Evolutionary conservation across 2,113 vertebrate species (phyloP), one percentile per base, ranked within the genome.

Genomic region (Leiothrix lutea): DNA sequence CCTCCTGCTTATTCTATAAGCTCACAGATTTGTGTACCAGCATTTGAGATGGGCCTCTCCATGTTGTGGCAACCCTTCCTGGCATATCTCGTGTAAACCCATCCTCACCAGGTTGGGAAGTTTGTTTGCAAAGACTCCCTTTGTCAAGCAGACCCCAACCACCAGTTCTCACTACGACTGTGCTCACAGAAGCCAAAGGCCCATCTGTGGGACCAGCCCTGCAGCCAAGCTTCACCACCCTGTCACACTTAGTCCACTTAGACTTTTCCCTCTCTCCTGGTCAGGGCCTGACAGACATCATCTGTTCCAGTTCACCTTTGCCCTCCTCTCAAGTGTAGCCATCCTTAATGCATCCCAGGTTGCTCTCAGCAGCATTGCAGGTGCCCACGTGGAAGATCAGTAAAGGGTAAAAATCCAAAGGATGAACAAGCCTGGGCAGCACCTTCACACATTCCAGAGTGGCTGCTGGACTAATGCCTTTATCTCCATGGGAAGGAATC

Each of bases 151-250:
- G 4, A 51, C 3, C 15, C 21, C 42, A 71, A 15, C 5, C 15
- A 72, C 10, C 10, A 61, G 31, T 14, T 70, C 31, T 83, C 0
- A 0, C 21, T 75, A 2, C 14, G 26, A 38, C 28, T 22, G 22
- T 21, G 42, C 31, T 51, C 9, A 42, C 24, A 66, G 38, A 48
- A 47, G 8, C 7, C 40, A 56, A 79, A 86, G 12, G 4, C 16
- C 20, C 12, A 5, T 57, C 25, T 47, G 9, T 2, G 6, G 44
- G 38, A 87, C 12, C 53, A 72, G 38, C 22, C 14, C 33, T 14
- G 14, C 21, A 58, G 31, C n/a, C 67, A 71, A 62, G 16, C 19
- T 6, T 4, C 15, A 5, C 60, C 14, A 44, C 18, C 2, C 28
- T 60, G 40, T 20, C 29, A 54, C 5, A 33, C 24, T 56, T 22